Evolutionary conservation across 64 coral and sea anemone genomes (phyloP).

Genomic region (Pachyseris speciosa): DNA sequence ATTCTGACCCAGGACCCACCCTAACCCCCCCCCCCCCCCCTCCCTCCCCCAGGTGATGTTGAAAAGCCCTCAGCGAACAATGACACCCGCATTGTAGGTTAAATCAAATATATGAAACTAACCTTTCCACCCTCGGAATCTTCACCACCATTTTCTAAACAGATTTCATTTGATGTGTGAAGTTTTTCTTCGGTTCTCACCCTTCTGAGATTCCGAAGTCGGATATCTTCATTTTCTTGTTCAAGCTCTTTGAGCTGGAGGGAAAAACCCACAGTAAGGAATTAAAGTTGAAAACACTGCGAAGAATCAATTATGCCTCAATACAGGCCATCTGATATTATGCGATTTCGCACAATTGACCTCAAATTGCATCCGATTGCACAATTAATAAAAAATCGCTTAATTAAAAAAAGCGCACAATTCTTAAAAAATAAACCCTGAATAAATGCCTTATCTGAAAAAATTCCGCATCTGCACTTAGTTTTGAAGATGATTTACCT

Average conservation of each 20-base stretch:
- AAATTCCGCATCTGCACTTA: too few relatives aligned
- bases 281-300: neutral
- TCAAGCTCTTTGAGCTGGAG: slow-evolving; percentile 58
- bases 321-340: too few relatives aligned
- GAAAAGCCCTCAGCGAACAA: too few relatives aligned
- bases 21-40: too few relatives aligned
- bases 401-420: neutral
- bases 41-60: too few relatives aligned
- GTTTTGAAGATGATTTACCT: too few relatives aligned
- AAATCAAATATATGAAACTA: neutral
- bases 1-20: too few relatives aligned
- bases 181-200: slow-evolving; percentile 55
- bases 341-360: too few relatives aligned
- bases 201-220: slow-evolving; percentile 67
- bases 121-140: slow-evolving; percentile 25
- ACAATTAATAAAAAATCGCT: neutral
- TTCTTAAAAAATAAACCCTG: too few relatives aligned
- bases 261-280: neutral
- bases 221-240: slow-evolving; percentile 79
- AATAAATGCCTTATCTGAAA: too few relatives aligned
- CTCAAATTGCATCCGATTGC: too few relatives aligned
- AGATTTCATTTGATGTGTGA: neutral
- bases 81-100: neutral
- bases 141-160: slow-evolving; percentile 49
- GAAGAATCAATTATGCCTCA: too few relatives aligned